Base-by-base conservation (phyloP, 2,797 vertebrate genomes). In the Lerista edwardsae region DNA sequence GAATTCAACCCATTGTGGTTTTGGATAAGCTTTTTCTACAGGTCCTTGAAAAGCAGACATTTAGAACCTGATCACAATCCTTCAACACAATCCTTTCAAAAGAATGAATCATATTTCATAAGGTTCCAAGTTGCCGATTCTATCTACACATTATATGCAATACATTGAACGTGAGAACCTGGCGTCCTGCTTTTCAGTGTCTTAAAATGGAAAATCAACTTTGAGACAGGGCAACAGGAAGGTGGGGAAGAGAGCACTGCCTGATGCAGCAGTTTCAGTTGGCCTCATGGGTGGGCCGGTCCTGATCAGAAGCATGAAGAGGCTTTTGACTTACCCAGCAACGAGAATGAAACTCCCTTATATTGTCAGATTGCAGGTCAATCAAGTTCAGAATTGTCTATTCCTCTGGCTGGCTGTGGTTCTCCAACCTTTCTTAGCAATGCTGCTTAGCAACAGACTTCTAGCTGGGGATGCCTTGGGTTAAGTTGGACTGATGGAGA, bases 21-120 rank as follows among this genome's bases (percentile, higher is more conserved):
- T 55, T 86, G 79, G 12, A 57, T 15, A 84, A 85, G 6, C 47
- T 65, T 84, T 91, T 82, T 11, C 41, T 79, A 82, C 68, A 29
- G 75, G 71, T 55, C 88, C 81, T 78, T 88, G 90, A 88, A 91
- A 84, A 39, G 21, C 0, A 0, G 68, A 36, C 6, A 57, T 75
- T 39, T 15, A 57, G 25, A 3, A 25, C 12, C n/a, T n/a, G n/a
- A n/a, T n/a, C n/a, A n/a, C 15, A 55, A 57, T 57, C 29, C 19
- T 83, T 76, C 8, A 41, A 7, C 36, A 12, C 15, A 29, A 36
- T 11, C 74, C 71, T 68, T 41, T 68, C 44, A 67, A 79, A 15
- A 55, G 51, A 44, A 65, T 64, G 44, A 75, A 69, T 79, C 61
- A 44, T 31, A 44, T 59, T 69, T 69, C 65, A 59, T 41, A 77